These are phyloP conservation scores for Mimachlamys varia DNA, from an alignment of 2,888 invertebrate genomes.

Conservation along the genomic window DNA sequence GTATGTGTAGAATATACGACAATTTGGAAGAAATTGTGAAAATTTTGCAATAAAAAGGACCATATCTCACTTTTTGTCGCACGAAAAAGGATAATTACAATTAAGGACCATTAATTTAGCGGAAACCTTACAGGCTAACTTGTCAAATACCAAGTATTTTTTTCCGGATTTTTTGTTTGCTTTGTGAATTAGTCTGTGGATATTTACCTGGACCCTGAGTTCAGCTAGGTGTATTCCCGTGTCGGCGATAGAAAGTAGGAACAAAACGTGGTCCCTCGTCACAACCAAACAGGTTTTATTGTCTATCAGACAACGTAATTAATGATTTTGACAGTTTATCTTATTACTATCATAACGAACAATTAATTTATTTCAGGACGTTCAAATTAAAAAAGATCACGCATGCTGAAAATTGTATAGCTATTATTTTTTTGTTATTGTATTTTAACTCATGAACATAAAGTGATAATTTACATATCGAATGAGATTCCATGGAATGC, in stretches of 20 bases:
- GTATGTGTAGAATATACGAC: not conserved
- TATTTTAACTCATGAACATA: not conserved
- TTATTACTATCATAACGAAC: not conserved
- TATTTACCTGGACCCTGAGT: not conserved
- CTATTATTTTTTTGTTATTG: not conserved
- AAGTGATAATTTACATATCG: not conserved
- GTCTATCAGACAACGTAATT: not conserved
- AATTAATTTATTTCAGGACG: constrained; percentile 31
- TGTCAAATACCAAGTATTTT: not conserved
- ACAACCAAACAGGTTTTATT: not conserved
- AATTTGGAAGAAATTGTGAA: not conserved
- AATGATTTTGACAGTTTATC: constrained; percentile 13
- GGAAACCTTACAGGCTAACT: not conserved
- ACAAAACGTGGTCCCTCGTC: not conserved
- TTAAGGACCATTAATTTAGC: not conserved
- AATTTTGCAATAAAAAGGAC: not conserved
- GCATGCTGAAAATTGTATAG: not conserved
- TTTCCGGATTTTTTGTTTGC: not conserved
- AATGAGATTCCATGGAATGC: not conserved
- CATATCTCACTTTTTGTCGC: not conserved
- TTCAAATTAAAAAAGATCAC: constrained; percentile 20
- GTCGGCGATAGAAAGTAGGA: not conserved
- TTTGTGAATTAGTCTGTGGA: not conserved
- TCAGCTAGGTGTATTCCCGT: not conserved
- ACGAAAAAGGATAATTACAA: not conserved